Evolutionary conservation across 2,888 invertebrate genomes (phyloP), one percentile per base, ranked within the genome.

Genomic region (Steromphala cineraria): DNA sequence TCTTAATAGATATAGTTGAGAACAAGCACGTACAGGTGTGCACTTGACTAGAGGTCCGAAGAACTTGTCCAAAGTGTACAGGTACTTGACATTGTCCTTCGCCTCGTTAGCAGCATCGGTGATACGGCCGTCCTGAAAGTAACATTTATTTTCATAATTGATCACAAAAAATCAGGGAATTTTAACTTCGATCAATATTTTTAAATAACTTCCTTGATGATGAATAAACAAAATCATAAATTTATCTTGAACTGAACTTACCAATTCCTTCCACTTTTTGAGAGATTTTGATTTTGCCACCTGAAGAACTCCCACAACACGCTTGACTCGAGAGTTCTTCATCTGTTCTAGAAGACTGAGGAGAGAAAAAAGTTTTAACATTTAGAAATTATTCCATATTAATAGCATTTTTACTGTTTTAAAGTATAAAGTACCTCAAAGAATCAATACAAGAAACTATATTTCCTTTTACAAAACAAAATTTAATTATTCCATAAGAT

Each of bases 41-140:
- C 98, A 97, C 82, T 98, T 94, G 92, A 98, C 98, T 24, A 99
- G 94, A 0, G 98, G 97, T 91, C 98, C 98, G 89, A 98, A 98
- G 91, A 98, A 98, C 88, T 97, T 97, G 93, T 98, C 98, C 95
- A 98, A 95, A 0, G 98, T 97, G 92, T 97, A 97, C 81, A 98
- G 97, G 89, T 97, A 98, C 92, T 98, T 98, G 0, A 98, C 98
- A 91, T 98, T 99, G 93, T 98, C 98, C 87, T 97, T 96, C 0
- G 98, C 98, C 93, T 99, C 98, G 91, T 98, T 98, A 92, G 97
- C 98, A 91, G 98, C 98, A 92, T 97, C 97, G 0, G 97, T 98
- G 40, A 98, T 97, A 92, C 97, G 97, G 82, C 96, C 96, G 92
- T 98, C 98, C 92, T 93, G 85, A 0, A 83, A 80, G 31, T 53